Percentiles rank a stretch among this genome's conserved stretches.
phyloP scores from a whole-genome alignment of 2,113 vertebrate genomes.

The Seriola quinqueradiata region DNA sequence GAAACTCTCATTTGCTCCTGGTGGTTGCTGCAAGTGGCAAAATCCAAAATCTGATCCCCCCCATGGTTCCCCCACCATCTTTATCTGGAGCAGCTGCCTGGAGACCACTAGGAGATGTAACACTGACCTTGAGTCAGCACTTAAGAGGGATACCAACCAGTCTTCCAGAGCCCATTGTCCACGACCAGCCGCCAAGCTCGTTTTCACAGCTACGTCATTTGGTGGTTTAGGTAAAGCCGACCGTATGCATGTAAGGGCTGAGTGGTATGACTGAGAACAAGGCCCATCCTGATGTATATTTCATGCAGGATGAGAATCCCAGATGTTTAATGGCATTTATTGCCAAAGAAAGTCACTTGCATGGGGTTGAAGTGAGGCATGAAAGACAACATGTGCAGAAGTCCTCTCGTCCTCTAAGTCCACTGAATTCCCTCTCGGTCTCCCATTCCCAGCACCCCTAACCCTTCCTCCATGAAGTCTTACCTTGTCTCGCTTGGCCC shows the following conservation, averaged over 20 bases:
- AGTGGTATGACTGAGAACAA: slow-evolving; percentile 12
- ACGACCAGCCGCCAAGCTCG: slow-evolving; percentile 24
- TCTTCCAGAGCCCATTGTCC: slow-evolving; percentile 52
- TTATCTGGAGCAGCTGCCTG: slow-evolving; percentile 45
- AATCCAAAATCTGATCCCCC: slow-evolving; percentile 18
- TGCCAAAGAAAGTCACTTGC: slow-evolving; percentile 23
- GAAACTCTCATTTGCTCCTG: slow-evolving; percentile 33
- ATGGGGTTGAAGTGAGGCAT: slow-evolving; percentile 10
- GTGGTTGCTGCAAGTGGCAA: slow-evolving; percentile 17
- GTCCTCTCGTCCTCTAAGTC: slow-evolving; percentile 29
- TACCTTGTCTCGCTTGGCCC: slow-evolving; percentile 84
- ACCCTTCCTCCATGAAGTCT: slow-evolving; percentile 50
- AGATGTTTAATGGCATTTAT: not conserved
- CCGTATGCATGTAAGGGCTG: slow-evolving; percentile 33
- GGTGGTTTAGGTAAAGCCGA: slow-evolving; percentile 42
- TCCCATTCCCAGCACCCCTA: slow-evolving; percentile 8
- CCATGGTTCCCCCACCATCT: slow-evolving; percentile 28
- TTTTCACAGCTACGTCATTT: slow-evolving; percentile 68
- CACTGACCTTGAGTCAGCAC: slow-evolving; percentile 79
- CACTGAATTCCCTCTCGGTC: not conserved
- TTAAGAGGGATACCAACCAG: slow-evolving; percentile 46
- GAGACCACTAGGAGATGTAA: slow-evolving; percentile 66
- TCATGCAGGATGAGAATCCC: slow-evolving; percentile 40
- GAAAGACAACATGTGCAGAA: slow-evolving; percentile 43
- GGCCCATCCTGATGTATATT: slow-evolving; percentile 39